Evolutionary conservation across 2,113 vertebrate species (phyloP), one percentile per base, ranked within the genome.

Genomic region (Ciconia stormi): DNA sequence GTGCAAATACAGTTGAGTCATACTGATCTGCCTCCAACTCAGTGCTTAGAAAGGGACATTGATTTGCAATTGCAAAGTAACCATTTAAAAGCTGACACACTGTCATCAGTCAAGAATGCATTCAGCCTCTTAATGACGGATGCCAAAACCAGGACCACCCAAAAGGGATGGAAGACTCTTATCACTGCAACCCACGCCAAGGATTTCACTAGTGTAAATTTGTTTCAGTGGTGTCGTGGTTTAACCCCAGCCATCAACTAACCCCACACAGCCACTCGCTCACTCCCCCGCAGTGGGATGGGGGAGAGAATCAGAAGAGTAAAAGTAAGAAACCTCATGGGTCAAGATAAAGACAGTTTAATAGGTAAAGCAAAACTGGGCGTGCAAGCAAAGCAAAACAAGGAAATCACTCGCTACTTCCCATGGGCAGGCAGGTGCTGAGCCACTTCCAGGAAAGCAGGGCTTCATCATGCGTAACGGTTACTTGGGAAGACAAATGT

Each of bases 391-490:
- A 36, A 50, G 10, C 29, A 38, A 25, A 87, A 8, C 29, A 34
- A 52, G 50, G 59, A 58, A 50, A n/a, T 29, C 13, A 2, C 22
- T 30, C n/a, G 1, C 53, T 32, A 14, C 65, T 65, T 55, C 73
- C 44, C 65, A 69, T 1, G 0, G 0, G 18, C 44, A n/a, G 40
- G 13, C 49, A 78, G 40, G 58, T 25, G 59, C 16, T 42, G 46
- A 79, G 56, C 38, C 21, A 19, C 34, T 77, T 17, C 25, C 53
- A 50, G 78, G 72, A 44, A n/a, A 56, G 46, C 16, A 26, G 49
- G 36, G 46, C 77, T 63, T 30, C 87, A 49, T 32, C n/a, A 49
- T 5, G 0, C 3, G 1, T 36, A 9, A 5, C 0, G 2, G 30
- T 19, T 53, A 46, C 44, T 65, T 42, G 34, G 55, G 30, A 69